Base-by-base conservation (phyloP, 1,140 invertebrate genomes). In the Heterodera carotae region DNA sequence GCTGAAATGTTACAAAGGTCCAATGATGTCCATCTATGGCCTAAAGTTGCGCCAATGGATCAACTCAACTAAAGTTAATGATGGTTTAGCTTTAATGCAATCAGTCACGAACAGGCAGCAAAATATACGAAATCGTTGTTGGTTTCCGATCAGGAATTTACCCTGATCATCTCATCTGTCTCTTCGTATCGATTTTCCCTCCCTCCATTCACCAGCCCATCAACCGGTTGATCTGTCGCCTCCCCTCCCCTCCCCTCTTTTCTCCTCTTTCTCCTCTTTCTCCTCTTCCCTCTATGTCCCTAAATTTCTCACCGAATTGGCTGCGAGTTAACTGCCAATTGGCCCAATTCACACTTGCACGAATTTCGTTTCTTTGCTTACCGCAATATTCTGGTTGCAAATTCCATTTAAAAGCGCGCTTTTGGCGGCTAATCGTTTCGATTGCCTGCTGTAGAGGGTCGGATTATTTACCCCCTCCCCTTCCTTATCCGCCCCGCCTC, bases 301-400 rank as follows among this genome's bases (percentile, higher is more conserved):
- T 22, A 56, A 22, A 18, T 56, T 56, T 22, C 62, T 3, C 62
- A 25, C 62, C 6, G 15, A 66, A 66, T 66, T 66, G 62, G 62
- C 62, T 66, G 62, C 62, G 29, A 66, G 62, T 66, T 66, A 12
- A 34, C 60, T 66, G 62, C 62, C 62, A 66, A 66, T 66, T 66
- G 33, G 62, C 62, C 29, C 25, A 66, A 66, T 66, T 66, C 62
- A 66, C 15, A 15, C 18, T 56, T 56, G 4, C 12, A 56, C 48
- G 48, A 56, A 56, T 18, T 56, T 43, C 39, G 2, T 43, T 12
- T 43, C 39, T 43, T 43, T 12, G 7, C 39, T n/a, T 43, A 43
- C 39, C 48, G 18, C 48, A 18, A 53, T 22, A 22, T 53, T 53
- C 18, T 15, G 48, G 48, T 53, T 53, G 48, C 48, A 53, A 4